These are phyloP conservation scores for Philopedon plagiatum DNA, from an alignment of 2,888 invertebrate genomes.

Conservation along the genomic window DNA sequence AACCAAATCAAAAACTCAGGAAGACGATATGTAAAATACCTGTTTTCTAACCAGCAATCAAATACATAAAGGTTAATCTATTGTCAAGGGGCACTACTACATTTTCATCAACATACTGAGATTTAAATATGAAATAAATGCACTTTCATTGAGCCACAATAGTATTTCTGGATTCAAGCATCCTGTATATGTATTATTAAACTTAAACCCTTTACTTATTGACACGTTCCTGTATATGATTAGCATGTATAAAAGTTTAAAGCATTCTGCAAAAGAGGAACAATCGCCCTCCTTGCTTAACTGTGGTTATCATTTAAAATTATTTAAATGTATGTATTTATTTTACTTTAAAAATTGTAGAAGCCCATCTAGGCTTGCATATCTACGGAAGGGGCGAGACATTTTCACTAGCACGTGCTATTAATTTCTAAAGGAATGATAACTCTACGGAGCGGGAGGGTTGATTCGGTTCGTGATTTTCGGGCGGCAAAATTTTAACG, in stretches of 20 bases:
- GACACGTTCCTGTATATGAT: slow-evolving; percentile 41
- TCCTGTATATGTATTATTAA: background rate
- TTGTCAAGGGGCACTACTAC: slow-evolving; percentile 13
- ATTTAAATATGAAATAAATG: slow-evolving; percentile 39
- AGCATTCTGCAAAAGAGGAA: slow-evolving; percentile 33
- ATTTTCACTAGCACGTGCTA: slow-evolving; percentile 46
- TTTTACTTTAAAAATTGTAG: slow-evolving; percentile 34
- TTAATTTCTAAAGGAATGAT: slow-evolving; percentile 30
- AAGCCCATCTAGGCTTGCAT: slow-evolving; percentile 37
- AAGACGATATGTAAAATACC: background rate
- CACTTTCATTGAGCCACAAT: slow-evolving; percentile 1
- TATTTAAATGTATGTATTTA: slow-evolving; percentile 49
- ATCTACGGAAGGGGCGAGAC: slow-evolving; percentile 36
- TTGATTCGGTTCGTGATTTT: slow-evolving; percentile 49
- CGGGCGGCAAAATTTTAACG: slow-evolving; percentile 47
- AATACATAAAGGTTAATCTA: slow-evolving; percentile 16
- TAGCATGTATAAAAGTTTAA: slow-evolving; percentile 30
- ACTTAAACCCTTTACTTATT: slow-evolving; percentile 24
- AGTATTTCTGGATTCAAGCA: slow-evolving; percentile 20
- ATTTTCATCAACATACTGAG: slow-evolving; percentile 10
- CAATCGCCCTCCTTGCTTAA: slow-evolving; percentile 20
- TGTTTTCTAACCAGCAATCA: slow-evolving; percentile 5
- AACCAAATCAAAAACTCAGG: background rate
- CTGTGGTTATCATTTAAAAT: slow-evolving; percentile 36
- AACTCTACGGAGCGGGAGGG: slow-evolving; percentile 36